Conservation (phyloP, 2,888 invertebrate genomes). For the Epinotia bilunana region DNA sequence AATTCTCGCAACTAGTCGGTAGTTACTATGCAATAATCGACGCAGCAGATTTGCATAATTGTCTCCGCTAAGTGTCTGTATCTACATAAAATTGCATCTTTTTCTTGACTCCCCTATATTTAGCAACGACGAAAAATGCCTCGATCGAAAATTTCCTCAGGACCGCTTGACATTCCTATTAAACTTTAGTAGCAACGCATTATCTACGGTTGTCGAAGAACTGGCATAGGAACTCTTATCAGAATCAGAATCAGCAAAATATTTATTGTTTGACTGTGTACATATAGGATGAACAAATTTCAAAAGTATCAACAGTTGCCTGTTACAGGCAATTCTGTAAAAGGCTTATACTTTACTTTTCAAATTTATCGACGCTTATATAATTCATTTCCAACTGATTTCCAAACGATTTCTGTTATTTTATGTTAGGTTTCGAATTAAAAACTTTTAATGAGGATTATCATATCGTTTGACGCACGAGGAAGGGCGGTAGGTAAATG, state of each 20-base stretch:
- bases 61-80: constrained; percentile 76
- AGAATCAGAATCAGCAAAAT: too few relatives aligned
- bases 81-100: constrained; percentile 82
- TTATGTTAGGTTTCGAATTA: constrained; percentile 16
- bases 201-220: constrained; percentile 51
- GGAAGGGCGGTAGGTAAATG: constrained; percentile 49
- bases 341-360: background rate
- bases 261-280: too few relatives aligned
- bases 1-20: constrained; percentile 75
- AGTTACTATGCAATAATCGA: constrained; percentile 79
- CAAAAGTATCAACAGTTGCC: too few relatives aligned
- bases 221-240: background rate
- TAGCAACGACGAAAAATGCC: constrained; percentile 66
- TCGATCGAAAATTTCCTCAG: constrained; percentile 53
- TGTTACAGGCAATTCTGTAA: too few relatives aligned
- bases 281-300: too few relatives aligned
- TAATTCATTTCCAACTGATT: background rate
- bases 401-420: background rate
- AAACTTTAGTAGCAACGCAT: constrained; percentile 58
- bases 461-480: constrained; percentile 38
- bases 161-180: constrained; percentile 54
- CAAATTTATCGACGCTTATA: constrained; percentile 29
- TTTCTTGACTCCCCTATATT: constrained; percentile 75
- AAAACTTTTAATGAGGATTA: constrained; percentile 38
- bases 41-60: constrained; percentile 80